Evolutionary conservation across 2,797 vertebrate genomes (phyloP).

Genomic region (Pterois miles): DNA sequence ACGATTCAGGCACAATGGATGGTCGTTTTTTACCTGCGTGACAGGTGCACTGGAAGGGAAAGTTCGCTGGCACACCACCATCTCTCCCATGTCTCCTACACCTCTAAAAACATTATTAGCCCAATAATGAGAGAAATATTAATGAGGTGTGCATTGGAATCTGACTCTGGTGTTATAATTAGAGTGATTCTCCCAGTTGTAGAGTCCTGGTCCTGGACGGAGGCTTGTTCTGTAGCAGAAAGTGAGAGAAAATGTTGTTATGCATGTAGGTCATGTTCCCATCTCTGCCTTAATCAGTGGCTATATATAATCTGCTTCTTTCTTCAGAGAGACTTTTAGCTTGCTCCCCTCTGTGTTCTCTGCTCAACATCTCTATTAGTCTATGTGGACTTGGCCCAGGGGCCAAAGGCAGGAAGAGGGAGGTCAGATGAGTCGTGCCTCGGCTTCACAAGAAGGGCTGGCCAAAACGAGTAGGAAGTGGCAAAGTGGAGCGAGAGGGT

Average conservation of each 20-base stretch:
- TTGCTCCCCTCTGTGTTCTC: slow-evolving; percentile 72
- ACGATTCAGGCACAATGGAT: slow-evolving; percentile 23
- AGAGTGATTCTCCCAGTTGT: slow-evolving; percentile 83
- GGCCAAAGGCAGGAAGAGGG: slow-evolving; percentile 52
- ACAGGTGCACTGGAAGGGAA: slow-evolving; percentile 47
- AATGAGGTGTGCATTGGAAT: slow-evolving; percentile 79
- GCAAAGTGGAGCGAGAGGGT: not conserved
- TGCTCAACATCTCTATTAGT: slow-evolving; percentile 77
- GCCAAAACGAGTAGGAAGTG: not conserved
- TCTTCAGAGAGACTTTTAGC: slow-evolving; percentile 81
- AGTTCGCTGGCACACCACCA: slow-evolving; percentile 31
- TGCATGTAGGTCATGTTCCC: slow-evolving; percentile 89
- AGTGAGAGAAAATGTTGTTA: slow-evolving; percentile 82
- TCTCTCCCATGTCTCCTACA: slow-evolving; percentile 44
- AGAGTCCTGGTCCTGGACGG: slow-evolving; percentile 81
- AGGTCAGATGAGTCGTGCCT: slow-evolving; percentile 51
- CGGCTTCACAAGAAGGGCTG: slow-evolving; percentile 13
- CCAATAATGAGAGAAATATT: slow-evolving; percentile 77
- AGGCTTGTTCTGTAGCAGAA: slow-evolving; percentile 77
- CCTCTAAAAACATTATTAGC: slow-evolving; percentile 71
- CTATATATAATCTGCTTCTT: slow-evolving; percentile 86
- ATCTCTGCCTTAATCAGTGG: slow-evolving; percentile 86
- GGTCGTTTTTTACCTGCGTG: slow-evolving; percentile 44
- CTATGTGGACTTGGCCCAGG: slow-evolving; percentile 70
- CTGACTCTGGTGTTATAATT: slow-evolving; percentile 81